These are phyloP conservation scores for Leucopternis melanops DNA, from an alignment of 2,113 vertebrate species.

Conservation along the genomic window DNA sequence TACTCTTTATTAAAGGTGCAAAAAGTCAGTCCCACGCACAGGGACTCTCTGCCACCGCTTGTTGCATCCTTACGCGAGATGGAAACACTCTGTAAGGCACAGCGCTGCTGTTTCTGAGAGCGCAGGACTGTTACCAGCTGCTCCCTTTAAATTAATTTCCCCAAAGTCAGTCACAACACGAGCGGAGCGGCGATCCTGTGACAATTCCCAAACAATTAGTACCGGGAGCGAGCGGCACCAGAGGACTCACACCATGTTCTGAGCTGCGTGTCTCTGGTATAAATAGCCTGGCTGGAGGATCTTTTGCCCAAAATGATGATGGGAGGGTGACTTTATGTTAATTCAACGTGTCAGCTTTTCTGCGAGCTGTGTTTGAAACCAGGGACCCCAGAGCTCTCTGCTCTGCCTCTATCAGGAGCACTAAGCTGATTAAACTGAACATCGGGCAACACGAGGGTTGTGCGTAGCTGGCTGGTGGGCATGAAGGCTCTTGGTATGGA, in stretches of 20 bases:
- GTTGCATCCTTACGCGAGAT: neutral
- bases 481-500: neutral
- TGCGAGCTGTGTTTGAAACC: constrained; percentile 36
- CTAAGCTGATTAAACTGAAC: neutral
- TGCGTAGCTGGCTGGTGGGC: neutral
- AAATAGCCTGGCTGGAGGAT: constrained; percentile 44
- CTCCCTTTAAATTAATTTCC: constrained; percentile 46
- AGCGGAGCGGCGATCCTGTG: neutral
- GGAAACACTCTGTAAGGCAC: neutral
- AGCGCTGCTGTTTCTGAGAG: neutral
- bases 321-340: constrained; percentile 47
- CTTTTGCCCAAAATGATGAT: constrained; percentile 22
- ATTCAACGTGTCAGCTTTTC: constrained; percentile 64
- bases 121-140: constrained; percentile 34
- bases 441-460: neutral
- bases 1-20: neutral
- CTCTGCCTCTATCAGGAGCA: neutral
- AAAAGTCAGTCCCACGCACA: neutral
- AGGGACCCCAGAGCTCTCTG: neutral
- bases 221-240: neutral
- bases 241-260: neutral
- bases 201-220: constrained; percentile 42
- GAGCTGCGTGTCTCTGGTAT: neutral
- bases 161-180: neutral
- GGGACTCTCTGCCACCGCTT: neutral